Conservation (phyloP, 2,888 invertebrate genomes). For the Cephus runcator region DNA sequence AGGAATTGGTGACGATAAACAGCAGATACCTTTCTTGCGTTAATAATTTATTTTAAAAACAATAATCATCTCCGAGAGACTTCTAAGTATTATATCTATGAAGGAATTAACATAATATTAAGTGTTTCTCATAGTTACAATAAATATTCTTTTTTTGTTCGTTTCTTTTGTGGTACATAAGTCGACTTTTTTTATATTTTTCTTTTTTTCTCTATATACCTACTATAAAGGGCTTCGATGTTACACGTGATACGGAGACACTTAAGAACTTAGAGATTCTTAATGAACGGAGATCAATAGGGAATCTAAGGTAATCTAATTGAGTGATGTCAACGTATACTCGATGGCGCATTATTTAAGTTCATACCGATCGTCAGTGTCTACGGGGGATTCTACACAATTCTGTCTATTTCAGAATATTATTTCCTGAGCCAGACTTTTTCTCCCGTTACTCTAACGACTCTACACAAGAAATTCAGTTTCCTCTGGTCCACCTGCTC, state of each 20-base stretch:
- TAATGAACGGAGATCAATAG: neutral
- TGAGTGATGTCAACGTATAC: neutral
- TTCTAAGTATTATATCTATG: slow-evolving; percentile 15
- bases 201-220: neutral
- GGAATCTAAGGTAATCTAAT: neutral
- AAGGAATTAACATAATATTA: slow-evolving; percentile 19
- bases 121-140: slow-evolving; percentile 11
- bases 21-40: slow-evolving; percentile 8
- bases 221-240: neutral
- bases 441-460: neutral
- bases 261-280: neutral
- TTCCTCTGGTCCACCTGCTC: neutral
- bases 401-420: neutral
- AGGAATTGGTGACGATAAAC: neutral
- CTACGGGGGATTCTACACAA: neutral
- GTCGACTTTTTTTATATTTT: neutral
- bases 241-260: neutral
- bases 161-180: neutral
- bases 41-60: slow-evolving; percentile 43
- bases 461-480: neutral
- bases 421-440: neutral
- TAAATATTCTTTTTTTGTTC: neutral
- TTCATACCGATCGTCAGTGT: neutral
- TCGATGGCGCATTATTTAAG: neutral
- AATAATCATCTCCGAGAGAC: slow-evolving; percentile 24